Percentiles rank a stretch among this genome's conserved stretches.
Conservation (phyloP, 1,140 invertebrate species). For the Dryas iulia region DNA sequence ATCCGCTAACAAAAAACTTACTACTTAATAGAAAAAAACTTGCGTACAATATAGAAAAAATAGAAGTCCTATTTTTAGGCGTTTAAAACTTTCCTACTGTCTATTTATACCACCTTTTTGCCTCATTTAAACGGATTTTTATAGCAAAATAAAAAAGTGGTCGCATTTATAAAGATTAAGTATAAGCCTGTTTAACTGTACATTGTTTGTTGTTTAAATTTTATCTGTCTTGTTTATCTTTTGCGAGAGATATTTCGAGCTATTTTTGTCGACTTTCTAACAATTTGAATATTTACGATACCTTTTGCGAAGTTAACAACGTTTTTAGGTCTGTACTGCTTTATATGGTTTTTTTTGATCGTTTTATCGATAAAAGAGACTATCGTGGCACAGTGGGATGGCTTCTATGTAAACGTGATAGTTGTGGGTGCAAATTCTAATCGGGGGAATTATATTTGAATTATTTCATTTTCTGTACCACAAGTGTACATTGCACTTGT, state of each 20-base stretch:
- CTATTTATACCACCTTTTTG: neutral
- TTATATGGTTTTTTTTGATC: too few species aligned
- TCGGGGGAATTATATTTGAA: too few species aligned
- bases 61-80: constrained; percentile 6
- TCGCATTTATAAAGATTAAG: constrained; percentile 48
- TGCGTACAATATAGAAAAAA: too few species aligned
- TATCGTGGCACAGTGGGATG: too few species aligned
- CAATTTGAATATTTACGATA: neutral
- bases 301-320: neutral
- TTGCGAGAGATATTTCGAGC: neutral
- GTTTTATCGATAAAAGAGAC: too few species aligned
- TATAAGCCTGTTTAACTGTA: constrained; percentile 45
- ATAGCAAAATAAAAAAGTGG: constrained; percentile 39
- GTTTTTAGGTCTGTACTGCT: neutral
- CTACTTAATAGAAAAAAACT: neutral
- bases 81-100: constrained; percentile 16
- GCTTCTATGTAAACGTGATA: too few species aligned
- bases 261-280: neutral
- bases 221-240: neutral
- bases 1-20: too few species aligned
- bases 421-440: too few species aligned
- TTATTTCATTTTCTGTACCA: too few species aligned
- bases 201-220: constrained; percentile 24
- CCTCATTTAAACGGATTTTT: constrained; percentile 22
- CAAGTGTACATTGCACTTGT: too few species aligned